Evolutionary conservation across 2,797 vertebrate species (phyloP), one percentile per base, ranked within the genome.

Genomic region (Synanceia verrucosa): DNA sequence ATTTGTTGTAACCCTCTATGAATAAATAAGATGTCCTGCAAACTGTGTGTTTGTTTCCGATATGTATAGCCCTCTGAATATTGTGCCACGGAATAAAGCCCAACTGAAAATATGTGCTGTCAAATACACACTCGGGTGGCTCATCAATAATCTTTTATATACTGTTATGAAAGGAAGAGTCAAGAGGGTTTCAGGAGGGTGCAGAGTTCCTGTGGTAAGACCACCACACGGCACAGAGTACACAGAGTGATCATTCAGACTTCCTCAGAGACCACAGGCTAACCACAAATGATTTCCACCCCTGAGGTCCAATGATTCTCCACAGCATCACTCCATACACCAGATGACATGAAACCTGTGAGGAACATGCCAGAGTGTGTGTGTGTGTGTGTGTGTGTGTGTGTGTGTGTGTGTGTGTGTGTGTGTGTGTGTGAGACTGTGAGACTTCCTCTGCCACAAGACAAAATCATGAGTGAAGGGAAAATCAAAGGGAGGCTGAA

Each of bases 191-290:
- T 63, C 33, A 50, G 37, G 0, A 64, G 34, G 26, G 24, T 67
- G n/a, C 33, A 2, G 55, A 76, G 60, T 87, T 88, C 76, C 77
- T 86, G 83, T 86, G 76, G 89, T 79, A 44, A 84, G 41, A 44
- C 65, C 71, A 83, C 70, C 74, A 48, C 65, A 77, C 13, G 11
- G 48, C 57, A 28, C 33, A 2, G 34, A 57, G 47, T 18, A 51
- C 53, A 65, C 5, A 7, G 75, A 19, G 39, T 5, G 28, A 66
- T 73, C 63, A 73, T 81, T 73, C 73, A 65, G 67, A 72, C 50
- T 76, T 73, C 64, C 73, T 41, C 60, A 55, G 33, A 87, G 65
- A 85, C 83, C 76, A 62, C 72, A 3, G 28, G 65, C 51, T 43
- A 81, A 82, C 85, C 85, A 70, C 81, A 53, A 73, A 84, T 31